Evolutionary conservation across 2,113 vertebrate species (phyloP).

Genomic region (Callospermophilus lateralis): DNA sequence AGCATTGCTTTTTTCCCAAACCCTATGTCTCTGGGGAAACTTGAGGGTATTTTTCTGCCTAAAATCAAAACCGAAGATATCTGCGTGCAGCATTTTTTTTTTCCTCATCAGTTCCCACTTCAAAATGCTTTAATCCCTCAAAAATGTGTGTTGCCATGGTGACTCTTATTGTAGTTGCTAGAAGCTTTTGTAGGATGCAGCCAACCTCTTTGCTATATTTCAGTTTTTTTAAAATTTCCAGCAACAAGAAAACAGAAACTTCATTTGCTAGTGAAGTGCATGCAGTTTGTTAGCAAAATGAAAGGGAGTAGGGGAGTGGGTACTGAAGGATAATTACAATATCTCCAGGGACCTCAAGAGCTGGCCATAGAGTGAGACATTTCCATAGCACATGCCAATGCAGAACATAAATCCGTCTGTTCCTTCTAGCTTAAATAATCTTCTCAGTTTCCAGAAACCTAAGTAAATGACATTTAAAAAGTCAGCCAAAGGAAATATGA

Average conservation of each 20-base stretch:
- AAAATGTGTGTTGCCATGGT: slow-evolving; percentile 72
- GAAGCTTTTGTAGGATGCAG: slow-evolving; percentile 62
- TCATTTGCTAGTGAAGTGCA: background rate
- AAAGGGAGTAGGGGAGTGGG: background rate
- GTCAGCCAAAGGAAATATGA: background rate
- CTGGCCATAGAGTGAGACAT: background rate
- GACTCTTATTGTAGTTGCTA: slow-evolving; percentile 62
- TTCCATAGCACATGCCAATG: background rate
- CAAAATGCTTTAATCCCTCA: slow-evolving; percentile 58
- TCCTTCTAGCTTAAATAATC: background rate
- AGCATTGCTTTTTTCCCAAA: background rate
- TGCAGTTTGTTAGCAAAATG: background rate
- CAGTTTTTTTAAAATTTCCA: slow-evolving; percentile 43
- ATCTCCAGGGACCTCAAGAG: background rate
- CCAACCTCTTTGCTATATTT: slow-evolving; percentile 42
- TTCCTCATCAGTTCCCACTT: slow-evolving; percentile 45
- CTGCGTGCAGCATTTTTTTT: slow-evolving; percentile 18
- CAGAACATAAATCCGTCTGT: background rate
- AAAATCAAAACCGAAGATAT: slow-evolving; percentile 18
- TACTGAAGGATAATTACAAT: too few relatives aligned
- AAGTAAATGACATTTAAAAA: slow-evolving; percentile 14
- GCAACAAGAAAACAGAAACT: slow-evolving; percentile 43
- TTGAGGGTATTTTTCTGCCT: slow-evolving; percentile 52
- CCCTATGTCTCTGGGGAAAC: background rate
- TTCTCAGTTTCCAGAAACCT: background rate